A percentile compares a stretch with the other conserved stretches of the same genome.
phyloP scores from a whole-genome alignment of 2,797 vertebrate species.

The Leptatherina wallacei region DNA sequence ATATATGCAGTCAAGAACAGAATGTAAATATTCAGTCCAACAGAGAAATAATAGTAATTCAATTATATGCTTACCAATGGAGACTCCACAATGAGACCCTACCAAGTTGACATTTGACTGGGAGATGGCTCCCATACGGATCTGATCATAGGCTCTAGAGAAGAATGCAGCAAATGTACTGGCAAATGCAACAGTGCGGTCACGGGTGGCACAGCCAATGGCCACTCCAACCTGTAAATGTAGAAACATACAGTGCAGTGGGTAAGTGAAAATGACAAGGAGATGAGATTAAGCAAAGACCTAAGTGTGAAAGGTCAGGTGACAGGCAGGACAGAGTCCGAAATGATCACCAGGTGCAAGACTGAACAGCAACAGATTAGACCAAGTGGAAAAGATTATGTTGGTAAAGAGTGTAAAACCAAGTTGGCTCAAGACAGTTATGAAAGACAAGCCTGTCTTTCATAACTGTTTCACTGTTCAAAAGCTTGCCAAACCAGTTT shows the following conservation, averaged over 20 bases:
- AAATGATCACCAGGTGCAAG: constrained; percentile 30
- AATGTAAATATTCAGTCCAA: fast-evolving
- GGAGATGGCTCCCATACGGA: constrained; percentile 88
- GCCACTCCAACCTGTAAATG: constrained; percentile 86
- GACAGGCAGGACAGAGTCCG: constrained; percentile 2
- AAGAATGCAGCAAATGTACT: constrained; percentile 90
- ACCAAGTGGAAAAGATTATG: constrained; percentile 52
- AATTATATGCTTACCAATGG: constrained; percentile 83
- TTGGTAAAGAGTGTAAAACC: not conserved
- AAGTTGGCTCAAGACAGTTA: constrained; percentile 5
- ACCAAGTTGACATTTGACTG: constrained; percentile 88
- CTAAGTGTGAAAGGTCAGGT: not conserved
- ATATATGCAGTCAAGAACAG: not conserved
- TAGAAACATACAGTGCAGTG: constrained; percentile 4
- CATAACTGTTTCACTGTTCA: not conserved
- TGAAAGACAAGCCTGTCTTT: not conserved
- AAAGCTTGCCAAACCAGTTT: not conserved
- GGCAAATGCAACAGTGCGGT: constrained; percentile 86
- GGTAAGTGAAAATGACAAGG: constrained; percentile 4
- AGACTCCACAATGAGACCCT: constrained; percentile 90
- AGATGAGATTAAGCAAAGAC: not conserved
- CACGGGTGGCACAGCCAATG: constrained; percentile 87
- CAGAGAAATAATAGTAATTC: fast-evolving
- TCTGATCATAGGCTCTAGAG: constrained; percentile 88
- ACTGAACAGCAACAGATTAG: constrained; percentile 63